Evolutionary conservation across 2,797 vertebrate species (phyloP), one percentile per base, ranked within the genome.

Genomic region (Clarias pachynema): DNA sequence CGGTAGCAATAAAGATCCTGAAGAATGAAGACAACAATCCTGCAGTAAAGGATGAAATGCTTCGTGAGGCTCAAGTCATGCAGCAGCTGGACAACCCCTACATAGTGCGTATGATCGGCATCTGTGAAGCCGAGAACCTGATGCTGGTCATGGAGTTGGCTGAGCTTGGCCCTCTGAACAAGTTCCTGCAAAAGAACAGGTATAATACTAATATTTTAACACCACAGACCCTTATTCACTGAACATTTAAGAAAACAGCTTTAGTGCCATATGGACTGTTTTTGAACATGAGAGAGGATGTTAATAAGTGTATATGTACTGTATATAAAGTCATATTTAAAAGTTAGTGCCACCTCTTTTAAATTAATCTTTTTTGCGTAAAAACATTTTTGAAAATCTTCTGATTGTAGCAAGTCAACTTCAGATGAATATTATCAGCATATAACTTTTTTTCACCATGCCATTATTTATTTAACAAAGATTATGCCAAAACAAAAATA

Each of bases 111-210:
- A 99, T 99, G 98, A 99, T 99, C 1, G 98, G 98, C 0, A 97
- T 99, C 89, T 99, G 98, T 56, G 97, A 99, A 86, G 96, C 97
- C 0, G 98, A 99, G 84, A 96, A 93, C 87, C 97, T 98, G 92
- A 99, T 99, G 98, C 88, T 99, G 91, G 97, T 99, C 40, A 99
- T 99, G 98, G 98, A 99, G 93, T 95, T 99, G 93, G 98, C 98
- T 0, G 97, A 97, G 37, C 95, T 99, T 7, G 98, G 98, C 1
- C 97, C 98, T 0, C 92, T 99, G 87, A 95, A 99, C 92, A 99
- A 97, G 93, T 99, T 96, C 89, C 92, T 99, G 85, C 95, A 96
- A 83, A 97, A 96, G 90, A 95, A 98, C 93, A 97, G 94, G 98
- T 99, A 91, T 0, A 90, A 8, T 14, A 59, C 20, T 12, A 8